phyloP scores from a whole-genome alignment of 1,140 invertebrate genomes.

The Zaprionus inermis region DNA sequence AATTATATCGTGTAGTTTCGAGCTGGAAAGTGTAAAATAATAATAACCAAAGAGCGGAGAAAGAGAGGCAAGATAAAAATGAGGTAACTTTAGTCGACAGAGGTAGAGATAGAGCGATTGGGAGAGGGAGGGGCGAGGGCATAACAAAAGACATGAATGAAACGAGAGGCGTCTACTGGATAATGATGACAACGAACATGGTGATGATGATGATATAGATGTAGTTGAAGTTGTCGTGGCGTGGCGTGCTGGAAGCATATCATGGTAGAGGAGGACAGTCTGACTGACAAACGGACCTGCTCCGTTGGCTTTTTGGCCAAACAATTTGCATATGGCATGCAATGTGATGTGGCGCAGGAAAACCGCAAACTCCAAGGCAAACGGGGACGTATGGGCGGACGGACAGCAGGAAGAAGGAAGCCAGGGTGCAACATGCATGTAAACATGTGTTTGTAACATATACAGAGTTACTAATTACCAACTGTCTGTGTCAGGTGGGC shows the following conservation, averaged over 20 bases:
- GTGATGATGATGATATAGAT: conserved; percentile 37
- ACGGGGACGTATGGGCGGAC: conserved; percentile 31
- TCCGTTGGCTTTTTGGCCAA: conserved; percentile 39
- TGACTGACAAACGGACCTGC: conserved; percentile 13
- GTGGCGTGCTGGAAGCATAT: conserved; percentile 51
- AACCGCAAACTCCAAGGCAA: conserved; percentile 55
- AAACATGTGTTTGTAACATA: neutral
- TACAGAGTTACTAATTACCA: conserved; percentile 45
- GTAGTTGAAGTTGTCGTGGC: conserved; percentile 4
- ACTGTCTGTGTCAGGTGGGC: conserved; percentile 37
- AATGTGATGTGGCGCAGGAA: conserved; percentile 51
- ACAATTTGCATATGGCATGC: conserved; percentile 76
- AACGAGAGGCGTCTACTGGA: conserved; percentile 33
- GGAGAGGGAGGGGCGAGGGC: neutral
- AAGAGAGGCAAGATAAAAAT: neutral
- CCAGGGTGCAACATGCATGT: conserved; percentile 33
- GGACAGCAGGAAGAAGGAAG: conserved; percentile 71
- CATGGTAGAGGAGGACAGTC: conserved; percentile 2
- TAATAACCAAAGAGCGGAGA: conserved; percentile 8
- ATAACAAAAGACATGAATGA: conserved; percentile 66
- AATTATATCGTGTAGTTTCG: conserved; percentile 56
- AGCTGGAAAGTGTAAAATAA: conserved; percentile 65
- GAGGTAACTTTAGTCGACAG: conserved; percentile 47
- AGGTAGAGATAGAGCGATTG: conserved; percentile 16
- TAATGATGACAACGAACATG: conserved; percentile 6